phyloP scores from a whole-genome alignment of 2,797 vertebrate species.

The Poeciliopsis paucimaculata region DNA sequence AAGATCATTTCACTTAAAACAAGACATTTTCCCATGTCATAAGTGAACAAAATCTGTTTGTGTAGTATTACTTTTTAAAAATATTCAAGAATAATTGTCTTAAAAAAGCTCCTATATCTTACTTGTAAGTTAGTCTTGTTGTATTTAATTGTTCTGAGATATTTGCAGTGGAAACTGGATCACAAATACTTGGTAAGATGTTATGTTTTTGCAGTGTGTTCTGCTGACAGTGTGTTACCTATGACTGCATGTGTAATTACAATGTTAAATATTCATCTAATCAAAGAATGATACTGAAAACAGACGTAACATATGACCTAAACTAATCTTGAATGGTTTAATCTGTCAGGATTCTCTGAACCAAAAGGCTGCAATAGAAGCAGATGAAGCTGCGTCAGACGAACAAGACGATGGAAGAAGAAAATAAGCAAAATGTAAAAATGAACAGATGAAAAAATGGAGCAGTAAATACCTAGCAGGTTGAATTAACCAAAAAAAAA shows the following conservation, averaged over 20 bases:
- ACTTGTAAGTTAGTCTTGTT: too few relatives aligned
- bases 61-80: too few relatives aligned
- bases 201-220: too few relatives aligned
- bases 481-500: neutral
- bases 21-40: too few relatives aligned
- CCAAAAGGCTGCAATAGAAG: neutral
- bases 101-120: too few relatives aligned
- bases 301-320: too few relatives aligned
- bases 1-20: too few relatives aligned
- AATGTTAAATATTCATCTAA: neutral
- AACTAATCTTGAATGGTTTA: neutral
- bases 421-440: neutral
- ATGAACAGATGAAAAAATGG: neutral
- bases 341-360: neutral
- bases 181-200: too few relatives aligned
- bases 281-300: neutral
- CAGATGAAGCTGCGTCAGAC: neutral
- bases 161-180: too few relatives aligned
- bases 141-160: too few relatives aligned
- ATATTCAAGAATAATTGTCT: too few relatives aligned
- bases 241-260: neutral
- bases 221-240: neutral
- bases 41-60: too few relatives aligned
- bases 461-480: neutral
- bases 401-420: neutral